Base-by-base conservation (phyloP, 2,113 vertebrate species). In the Condylura cristata region DNA sequence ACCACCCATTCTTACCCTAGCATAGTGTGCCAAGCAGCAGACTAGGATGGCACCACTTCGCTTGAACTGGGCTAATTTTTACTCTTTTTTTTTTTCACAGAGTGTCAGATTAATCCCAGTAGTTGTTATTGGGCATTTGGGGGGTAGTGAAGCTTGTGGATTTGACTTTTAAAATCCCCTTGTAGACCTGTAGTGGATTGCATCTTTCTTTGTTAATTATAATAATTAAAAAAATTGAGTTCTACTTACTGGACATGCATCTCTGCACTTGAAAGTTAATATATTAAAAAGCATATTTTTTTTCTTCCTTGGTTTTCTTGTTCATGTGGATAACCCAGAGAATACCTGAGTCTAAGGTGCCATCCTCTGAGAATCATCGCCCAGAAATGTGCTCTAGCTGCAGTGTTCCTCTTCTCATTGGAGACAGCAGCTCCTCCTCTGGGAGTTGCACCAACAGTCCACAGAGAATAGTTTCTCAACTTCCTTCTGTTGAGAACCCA, bases 251-350 rank as follows among this genome's bases (percentile, higher is more conserved):
- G 96, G 96, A 96, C 96, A 97, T 97, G 89, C 95, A 96, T 97
- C 96, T 97, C 96, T 97, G 83, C 89, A 90, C 94, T 96, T 97
- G 84, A 91, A 95, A 97, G 91, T 97, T 97, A 96, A 95, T 90
- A 80, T 97, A 97, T 96, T 97, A 97, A 97, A 97, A 97, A 97
- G 96, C 91, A 14, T 96, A 92, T 97, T 97, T 97, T 96, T 95
- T 97, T 96, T 96, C 95, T 96, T 91, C 96, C 95, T 97, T 97
- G 96, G 95, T 97, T 97, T 97, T 94, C 95, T 96, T 97, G 81
- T 95, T 96, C 91, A 96, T 96, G 89, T 97, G 96, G 96, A 97
- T 96, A 97, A 96, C 94, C 91, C 94, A 97, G 96, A 97, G 96
- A 96, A 97, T 96, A 86, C 94, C 96, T 96, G 94, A 94, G 94